A percentile compares a stretch with the other conserved stretches of the same genome.
Evolutionary conservation across 2,113 vertebrate genomes (phyloP).

Genomic region (Mastomys coucha): DNA sequence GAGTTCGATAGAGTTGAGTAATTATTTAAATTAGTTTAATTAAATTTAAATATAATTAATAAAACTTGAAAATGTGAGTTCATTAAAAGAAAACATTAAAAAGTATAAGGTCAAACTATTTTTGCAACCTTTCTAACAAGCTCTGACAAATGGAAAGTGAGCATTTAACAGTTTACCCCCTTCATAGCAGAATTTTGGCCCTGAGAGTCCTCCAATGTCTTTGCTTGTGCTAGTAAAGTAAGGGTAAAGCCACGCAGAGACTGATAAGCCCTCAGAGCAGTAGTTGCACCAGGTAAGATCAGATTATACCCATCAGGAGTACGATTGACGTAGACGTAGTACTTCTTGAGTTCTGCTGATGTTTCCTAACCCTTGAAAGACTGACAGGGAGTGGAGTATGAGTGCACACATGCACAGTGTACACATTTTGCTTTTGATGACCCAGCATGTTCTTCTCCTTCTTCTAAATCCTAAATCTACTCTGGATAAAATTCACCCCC

Average conservation of each 20-base stretch:
- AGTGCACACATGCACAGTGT: background rate
- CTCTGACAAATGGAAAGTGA: background rate
- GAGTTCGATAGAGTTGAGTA: background rate
- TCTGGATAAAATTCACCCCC: background rate
- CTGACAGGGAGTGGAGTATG: background rate
- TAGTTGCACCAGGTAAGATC: background rate
- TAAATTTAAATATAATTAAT: conserved; percentile 12
- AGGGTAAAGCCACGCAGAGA: background rate
- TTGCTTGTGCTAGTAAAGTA: background rate
- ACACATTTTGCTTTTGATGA: background rate
- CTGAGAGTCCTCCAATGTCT: background rate
- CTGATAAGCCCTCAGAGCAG: background rate
- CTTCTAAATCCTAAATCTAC: background rate
- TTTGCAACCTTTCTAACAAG: background rate
- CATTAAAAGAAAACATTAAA: background rate
- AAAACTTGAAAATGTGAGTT: background rate
- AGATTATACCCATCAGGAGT: background rate
- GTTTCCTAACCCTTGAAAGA: background rate
- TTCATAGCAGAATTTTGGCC: background rate
- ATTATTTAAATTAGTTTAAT: background rate
- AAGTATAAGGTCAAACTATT: background rate
- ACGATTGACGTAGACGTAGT: background rate
- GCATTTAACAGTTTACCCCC: background rate
- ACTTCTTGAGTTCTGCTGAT: background rate
- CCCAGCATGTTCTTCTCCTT: background rate